Percentiles rank a stretch among this genome's conserved stretches.
Evolutionary conservation across 2,113 vertebrate genomes (phyloP).

Genomic region (Larimichthys polyactis): DNA sequence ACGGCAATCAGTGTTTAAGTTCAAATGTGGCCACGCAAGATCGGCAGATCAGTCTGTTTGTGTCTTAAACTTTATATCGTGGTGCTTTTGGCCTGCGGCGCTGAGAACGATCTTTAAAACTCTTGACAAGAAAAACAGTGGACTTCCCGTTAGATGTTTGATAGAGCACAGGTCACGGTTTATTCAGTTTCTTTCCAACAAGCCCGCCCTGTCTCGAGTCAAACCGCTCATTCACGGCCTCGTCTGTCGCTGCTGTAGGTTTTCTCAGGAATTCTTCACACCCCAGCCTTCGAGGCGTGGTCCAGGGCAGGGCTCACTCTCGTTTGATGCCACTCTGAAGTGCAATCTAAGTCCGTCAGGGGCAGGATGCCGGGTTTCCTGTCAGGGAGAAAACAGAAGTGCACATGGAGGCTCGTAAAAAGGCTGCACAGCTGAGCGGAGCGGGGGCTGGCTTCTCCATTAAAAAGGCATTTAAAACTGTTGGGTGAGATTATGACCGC

Average conservation of each 20-base stretch:
- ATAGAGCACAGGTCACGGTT: constrained; percentile 48
- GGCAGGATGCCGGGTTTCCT: constrained; percentile 77
- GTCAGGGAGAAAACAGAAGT: constrained; percentile 55
- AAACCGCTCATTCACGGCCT: constrained; percentile 46
- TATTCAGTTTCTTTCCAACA: constrained; percentile 46
- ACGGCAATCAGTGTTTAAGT: constrained; percentile 33
- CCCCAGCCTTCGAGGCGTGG: constrained; percentile 55
- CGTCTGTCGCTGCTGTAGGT: constrained; percentile 51
- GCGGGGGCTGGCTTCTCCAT: constrained; percentile 42
- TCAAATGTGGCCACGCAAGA: constrained; percentile 52
- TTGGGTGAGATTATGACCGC: constrained; percentile 58
- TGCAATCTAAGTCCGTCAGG: constrained; percentile 44
- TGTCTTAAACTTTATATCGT: constrained; percentile 8
- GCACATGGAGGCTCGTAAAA: constrained; percentile 63
- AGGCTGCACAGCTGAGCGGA: constrained; percentile 6
- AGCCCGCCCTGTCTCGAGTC: constrained; percentile 40
- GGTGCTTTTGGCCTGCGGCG: constrained; percentile 28
- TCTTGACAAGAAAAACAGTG: constrained; percentile 41
- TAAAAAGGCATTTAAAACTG: constrained; percentile 69
- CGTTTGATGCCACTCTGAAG: constrained; percentile 64
- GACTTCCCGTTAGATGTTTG: constrained; percentile 51
- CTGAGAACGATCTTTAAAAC: constrained; percentile 27
- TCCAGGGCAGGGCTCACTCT: constrained; percentile 39
- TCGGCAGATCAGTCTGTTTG: constrained; percentile 1
- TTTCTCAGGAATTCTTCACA: constrained; percentile 66